These are phyloP conservation scores for Holcopasites calliopsidis DNA, from an alignment of 1,140 invertebrate species.

Conservation along the genomic window DNA sequence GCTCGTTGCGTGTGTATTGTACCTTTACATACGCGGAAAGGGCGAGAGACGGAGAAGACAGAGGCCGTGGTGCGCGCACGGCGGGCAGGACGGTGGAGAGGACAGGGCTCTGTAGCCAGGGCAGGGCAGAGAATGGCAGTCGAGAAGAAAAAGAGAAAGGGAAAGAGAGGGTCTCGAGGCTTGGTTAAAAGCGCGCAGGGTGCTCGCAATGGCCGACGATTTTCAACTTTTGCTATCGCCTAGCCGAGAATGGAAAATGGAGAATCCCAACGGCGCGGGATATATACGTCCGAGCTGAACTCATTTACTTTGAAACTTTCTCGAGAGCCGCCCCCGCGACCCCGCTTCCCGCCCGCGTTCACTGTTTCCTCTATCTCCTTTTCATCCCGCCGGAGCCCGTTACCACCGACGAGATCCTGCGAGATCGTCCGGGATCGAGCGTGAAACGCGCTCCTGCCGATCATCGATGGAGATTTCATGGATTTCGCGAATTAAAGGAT, in stretches of 20 bases:
- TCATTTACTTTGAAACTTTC: constrained; percentile 66
- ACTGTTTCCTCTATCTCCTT: constrained; percentile 49
- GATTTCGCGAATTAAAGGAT: constrained; percentile 25
- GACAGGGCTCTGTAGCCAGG: neutral
- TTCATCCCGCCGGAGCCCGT: constrained; percentile 24
- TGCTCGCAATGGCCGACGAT: constrained; percentile 70
- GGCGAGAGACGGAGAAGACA: neutral
- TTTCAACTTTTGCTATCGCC: constrained; percentile 75
- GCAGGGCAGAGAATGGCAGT: neutral
- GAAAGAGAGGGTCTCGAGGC: constrained; percentile 50
- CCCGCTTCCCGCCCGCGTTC: constrained; percentile 39
- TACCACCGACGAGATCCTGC: constrained; percentile 50
- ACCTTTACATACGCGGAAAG: neutral
- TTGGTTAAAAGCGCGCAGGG: constrained; percentile 69
- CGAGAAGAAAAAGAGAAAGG: neutral
- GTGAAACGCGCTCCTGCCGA: constrained; percentile 24
- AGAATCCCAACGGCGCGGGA: constrained; percentile 56
- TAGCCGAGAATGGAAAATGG: constrained; percentile 69
- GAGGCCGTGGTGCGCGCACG: neutral
- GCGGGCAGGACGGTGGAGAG: neutral
- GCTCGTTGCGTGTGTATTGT: neutral
- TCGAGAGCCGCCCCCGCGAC: constrained; percentile 54
- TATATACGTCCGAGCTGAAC: constrained; percentile 50
- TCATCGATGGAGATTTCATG: constrained; percentile 38
- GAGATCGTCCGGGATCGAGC: constrained; percentile 32